Conservation (phyloP, 2,113 vertebrate genomes). For the Dipodomys merriami region DNA sequence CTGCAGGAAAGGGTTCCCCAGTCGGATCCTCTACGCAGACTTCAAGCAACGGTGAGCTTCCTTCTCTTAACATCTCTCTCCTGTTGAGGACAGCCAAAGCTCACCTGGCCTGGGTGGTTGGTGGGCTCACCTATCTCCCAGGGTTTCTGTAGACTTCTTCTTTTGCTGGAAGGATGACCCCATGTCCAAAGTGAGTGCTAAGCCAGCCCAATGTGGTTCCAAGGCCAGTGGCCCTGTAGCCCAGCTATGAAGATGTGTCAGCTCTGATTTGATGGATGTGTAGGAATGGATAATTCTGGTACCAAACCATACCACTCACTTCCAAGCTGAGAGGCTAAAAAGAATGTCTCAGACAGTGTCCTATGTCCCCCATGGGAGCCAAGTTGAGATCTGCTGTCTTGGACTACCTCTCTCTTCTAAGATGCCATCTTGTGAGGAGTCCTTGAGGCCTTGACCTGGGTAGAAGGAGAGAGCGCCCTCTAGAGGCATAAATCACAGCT, state of each 20-base stretch:
- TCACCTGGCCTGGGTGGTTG: not conserved
- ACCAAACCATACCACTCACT: not conserved
- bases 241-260: not conserved
- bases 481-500: not conserved
- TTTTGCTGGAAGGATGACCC: not conserved
- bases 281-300: too few relatives aligned
- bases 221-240: not conserved
- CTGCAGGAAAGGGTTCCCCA: constrained; percentile 95
- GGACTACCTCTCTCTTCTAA: not conserved
- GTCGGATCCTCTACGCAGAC: constrained; percentile 92
- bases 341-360: not conserved
- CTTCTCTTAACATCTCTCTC: not conserved
- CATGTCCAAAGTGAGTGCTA: not conserved
- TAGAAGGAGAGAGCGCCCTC: not conserved
- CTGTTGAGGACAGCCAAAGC: not conserved
- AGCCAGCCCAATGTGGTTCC: not conserved
- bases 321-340: not conserved
- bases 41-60: constrained; percentile 91
- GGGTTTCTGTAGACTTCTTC: not conserved
- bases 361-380: not conserved
- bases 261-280: fast-evolving
- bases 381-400: not conserved
- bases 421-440: not conserved
- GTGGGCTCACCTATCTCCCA: not conserved
- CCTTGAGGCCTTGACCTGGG: not conserved